phyloP scores from a whole-genome alignment of 2,113 vertebrate genomes.

The Callithrix jacchus region DNA sequence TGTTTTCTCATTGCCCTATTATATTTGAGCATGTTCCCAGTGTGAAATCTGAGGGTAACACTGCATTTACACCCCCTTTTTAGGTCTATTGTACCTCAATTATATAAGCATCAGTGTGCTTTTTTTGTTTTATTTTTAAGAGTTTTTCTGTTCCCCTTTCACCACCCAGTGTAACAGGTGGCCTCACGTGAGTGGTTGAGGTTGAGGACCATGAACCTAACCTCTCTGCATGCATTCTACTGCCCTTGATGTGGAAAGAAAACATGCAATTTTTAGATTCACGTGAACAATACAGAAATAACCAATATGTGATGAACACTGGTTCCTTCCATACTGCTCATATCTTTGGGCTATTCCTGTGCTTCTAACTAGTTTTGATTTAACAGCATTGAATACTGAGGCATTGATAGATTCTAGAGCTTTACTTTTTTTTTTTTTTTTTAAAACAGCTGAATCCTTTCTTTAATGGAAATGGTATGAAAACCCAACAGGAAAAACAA shows the following conservation, averaged over 20 bases:
- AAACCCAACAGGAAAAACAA: not conserved
- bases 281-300: not conserved
- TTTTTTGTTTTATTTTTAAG: not conserved
- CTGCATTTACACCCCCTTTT: not conserved
- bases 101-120: not conserved
- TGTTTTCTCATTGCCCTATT: not conserved
- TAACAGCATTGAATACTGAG: not conserved
- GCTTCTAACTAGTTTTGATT: not conserved
- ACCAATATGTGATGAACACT: not conserved
- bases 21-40: not conserved
- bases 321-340: not conserved
- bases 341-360: not conserved
- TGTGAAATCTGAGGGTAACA: not conserved
- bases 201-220: not conserved
- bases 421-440: not conserved
- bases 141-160: not conserved
- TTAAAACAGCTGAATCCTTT: not conserved
- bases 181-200: not conserved
- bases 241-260: not conserved
- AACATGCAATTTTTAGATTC: not conserved
- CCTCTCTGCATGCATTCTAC: not conserved
- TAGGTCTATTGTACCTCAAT: not conserved
- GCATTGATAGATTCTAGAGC: not conserved
- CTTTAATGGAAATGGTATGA: not conserved
- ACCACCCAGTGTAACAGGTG: not conserved